These are phyloP conservation scores for Carapus acus DNA, from an alignment of 2,797 vertebrate genomes.

Conservation along the genomic window DNA sequence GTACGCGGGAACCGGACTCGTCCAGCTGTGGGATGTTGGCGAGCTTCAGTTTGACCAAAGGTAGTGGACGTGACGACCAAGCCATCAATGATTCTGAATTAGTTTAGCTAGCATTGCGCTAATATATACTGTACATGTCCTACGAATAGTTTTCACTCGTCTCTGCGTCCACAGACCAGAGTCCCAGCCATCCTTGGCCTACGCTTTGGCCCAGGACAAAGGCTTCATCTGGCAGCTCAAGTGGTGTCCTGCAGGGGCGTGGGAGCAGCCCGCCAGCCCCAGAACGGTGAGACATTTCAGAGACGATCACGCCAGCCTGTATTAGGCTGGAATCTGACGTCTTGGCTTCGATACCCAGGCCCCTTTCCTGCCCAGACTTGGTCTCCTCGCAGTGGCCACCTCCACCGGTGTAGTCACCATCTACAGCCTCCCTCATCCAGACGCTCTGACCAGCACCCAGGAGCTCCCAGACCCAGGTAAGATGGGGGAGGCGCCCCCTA, in stretches of 20 bases:
- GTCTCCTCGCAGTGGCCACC: constrained; percentile 83
- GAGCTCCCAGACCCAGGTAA: constrained; percentile 70
- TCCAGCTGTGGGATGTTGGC: constrained; percentile 90
- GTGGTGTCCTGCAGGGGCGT: constrained; percentile 92
- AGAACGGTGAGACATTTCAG: constrained; percentile 70
- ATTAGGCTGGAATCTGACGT: too few species aligned
- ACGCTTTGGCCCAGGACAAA: constrained; percentile 80
- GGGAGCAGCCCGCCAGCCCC: constrained; percentile 77
- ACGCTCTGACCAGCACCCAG: constrained; percentile 65
- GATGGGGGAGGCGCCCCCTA: constrained; percentile 10
- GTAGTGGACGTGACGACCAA: constrained; percentile 64
- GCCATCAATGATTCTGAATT: too few species aligned
- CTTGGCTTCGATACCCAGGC: constrained; percentile 52
- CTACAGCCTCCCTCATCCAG: constrained; percentile 86
- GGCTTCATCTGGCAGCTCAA: constrained; percentile 89
- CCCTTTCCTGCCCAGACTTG: constrained; percentile 83
- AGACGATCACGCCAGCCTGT: too few species aligned
- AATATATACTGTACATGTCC: not conserved
- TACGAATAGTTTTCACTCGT: not conserved
- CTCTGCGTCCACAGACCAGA: constrained; percentile 64
- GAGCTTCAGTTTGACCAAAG: constrained; percentile 72
- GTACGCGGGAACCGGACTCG: constrained; percentile 69
- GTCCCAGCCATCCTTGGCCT: constrained; percentile 71
- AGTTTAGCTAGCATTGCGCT: too few species aligned
- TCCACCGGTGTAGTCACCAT: constrained; percentile 80